phyloP scores from a whole-genome alignment of 2,797 vertebrate species.

The Aulostomus chinensis region DNA sequence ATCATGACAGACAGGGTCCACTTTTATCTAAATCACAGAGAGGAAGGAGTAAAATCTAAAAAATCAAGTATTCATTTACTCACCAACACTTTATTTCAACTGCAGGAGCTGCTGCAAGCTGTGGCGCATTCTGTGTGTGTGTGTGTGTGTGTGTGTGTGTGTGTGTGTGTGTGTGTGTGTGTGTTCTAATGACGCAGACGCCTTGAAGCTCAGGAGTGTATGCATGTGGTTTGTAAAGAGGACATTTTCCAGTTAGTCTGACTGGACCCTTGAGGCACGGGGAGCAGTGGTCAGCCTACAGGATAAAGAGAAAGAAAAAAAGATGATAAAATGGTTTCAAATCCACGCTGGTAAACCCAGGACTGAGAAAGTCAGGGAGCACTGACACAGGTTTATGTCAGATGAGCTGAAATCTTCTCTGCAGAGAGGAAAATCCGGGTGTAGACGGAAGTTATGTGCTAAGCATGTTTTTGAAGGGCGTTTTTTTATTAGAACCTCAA shows the following conservation, averaged over 20 bases:
- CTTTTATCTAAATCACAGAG: background rate
- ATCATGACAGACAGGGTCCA: conserved; percentile 23
- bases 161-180: too few relatives aligned
- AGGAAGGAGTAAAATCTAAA: conserved; percentile 24
- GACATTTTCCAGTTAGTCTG: conserved; percentile 38
- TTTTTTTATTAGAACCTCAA: too few relatives aligned
- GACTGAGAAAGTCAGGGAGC: conserved; percentile 20
- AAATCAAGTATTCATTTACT: too few relatives aligned
- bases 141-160: conserved; percentile 31
- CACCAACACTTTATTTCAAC: conserved; percentile 3
- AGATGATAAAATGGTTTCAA: conserved; percentile 48
- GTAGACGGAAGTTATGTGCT: too few relatives aligned
- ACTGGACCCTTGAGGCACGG: conserved; percentile 23
- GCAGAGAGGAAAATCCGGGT: too few relatives aligned
- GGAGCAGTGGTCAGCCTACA: conserved; percentile 7
- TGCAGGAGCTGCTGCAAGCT: conserved; percentile 29
- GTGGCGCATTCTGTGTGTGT: conserved; percentile 39
- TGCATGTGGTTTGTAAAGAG: conserved; percentile 25
- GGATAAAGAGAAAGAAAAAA: background rate
- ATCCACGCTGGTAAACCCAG: conserved; percentile 15
- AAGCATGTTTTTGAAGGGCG: too few relatives aligned
- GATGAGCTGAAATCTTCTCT: too few relatives aligned
- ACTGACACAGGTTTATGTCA: too few relatives aligned
- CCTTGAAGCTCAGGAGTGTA: conserved; percentile 29
- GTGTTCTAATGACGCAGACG: conserved; percentile 53